A percentile compares a stretch with the other conserved stretches of the same genome.
Evolutionary conservation across 2,113 vertebrate genomes (phyloP).

Genomic region (Aramus guarauna): DNA sequence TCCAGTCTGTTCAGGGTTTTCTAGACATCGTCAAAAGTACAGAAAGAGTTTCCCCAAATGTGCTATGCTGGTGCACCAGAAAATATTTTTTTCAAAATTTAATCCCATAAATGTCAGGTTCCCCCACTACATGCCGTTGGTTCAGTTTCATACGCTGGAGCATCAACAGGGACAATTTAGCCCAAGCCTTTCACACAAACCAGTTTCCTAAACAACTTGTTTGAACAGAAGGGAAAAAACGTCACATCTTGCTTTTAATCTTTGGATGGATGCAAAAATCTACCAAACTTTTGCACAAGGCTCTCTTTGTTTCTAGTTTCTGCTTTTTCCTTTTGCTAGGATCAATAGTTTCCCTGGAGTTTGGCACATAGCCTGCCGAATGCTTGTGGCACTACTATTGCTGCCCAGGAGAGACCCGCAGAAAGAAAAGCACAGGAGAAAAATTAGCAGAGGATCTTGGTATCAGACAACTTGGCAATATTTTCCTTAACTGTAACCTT

Average conservation of each 20-base stretch:
- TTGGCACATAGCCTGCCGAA: not conserved
- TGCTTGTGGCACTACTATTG: not conserved
- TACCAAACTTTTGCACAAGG: not conserved
- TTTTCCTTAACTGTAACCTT: not conserved
- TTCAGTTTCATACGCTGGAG: not conserved
- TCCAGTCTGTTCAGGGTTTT: not conserved
- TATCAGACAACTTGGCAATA: not conserved
- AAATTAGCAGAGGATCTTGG: not conserved
- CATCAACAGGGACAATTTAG: not conserved
- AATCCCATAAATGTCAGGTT: not conserved
- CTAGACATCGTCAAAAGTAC: not conserved
- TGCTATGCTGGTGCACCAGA: not conserved
- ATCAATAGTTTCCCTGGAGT: not conserved
- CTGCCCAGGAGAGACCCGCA: not conserved
- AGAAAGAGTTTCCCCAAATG: not conserved
- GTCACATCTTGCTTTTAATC: not conserved
- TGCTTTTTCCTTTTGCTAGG: not conserved
- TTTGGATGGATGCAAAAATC: not conserved
- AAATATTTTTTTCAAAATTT: not conserved
- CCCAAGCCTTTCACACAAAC: not conserved
- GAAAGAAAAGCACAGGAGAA: not conserved
- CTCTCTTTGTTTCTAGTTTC: not conserved
- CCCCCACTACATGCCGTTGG: fast-evolving
- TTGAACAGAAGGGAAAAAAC: not conserved
- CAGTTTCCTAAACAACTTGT: not conserved